Evolutionary conservation across 1,140 invertebrate species (phyloP).

Genomic region (Platyura marginata): DNA sequence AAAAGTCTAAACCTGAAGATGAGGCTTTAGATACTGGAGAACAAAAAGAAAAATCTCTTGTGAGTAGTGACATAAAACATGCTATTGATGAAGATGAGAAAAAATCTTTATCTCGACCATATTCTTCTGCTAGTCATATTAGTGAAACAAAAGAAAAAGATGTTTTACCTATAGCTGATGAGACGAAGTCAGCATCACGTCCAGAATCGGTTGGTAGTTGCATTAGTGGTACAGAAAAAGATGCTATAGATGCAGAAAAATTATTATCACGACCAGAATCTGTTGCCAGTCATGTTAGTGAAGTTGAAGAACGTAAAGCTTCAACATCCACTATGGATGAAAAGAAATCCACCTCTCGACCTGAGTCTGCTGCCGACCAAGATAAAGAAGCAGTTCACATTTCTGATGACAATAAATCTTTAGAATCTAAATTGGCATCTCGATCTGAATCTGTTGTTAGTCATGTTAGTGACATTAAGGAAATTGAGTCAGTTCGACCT

Average conservation of each 20-base stretch:
- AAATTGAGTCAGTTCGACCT: neutral
- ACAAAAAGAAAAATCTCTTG: too few relatives aligned
- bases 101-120: neutral
- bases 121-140: neutral
- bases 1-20: too few relatives aligned
- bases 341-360: neutral
- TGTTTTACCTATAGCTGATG: too few relatives aligned
- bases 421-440: constrained; percentile 1
- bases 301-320: neutral
- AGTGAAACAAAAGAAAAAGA: neutral
- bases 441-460: constrained; percentile 2
- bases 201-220: neutral
- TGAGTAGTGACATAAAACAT: too few relatives aligned
- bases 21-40: too few relatives aligned
- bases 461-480: constrained; percentile 4
- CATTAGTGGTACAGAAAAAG: constrained; percentile 1
- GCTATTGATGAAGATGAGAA: neutral
- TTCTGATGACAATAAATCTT: neutral
- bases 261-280: constrained; percentile 4
- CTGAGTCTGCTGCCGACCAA: neutral
- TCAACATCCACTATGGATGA: neutral
- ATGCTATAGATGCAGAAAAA: neutral
- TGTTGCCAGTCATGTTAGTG: constrained; percentile 3
- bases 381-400: neutral
- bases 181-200: too few relatives aligned